Evolutionary conservation across 2,888 invertebrate genomes (phyloP), one percentile per base, ranked within the genome.

Genomic region (Siphlonurus alternatus): DNA sequence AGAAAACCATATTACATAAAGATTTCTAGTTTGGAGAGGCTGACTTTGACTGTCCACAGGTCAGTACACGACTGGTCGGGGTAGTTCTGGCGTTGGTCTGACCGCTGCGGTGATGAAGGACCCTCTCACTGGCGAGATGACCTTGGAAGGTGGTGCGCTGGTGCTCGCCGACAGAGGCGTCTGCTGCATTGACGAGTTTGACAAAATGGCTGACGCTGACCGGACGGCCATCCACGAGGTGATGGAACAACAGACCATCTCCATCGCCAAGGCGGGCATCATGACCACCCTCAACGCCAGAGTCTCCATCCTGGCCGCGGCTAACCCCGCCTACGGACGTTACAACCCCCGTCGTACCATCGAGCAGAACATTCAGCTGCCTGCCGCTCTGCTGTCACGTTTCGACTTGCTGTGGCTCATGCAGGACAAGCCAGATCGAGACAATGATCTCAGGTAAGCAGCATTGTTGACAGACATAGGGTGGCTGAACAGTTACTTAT

Each of bases 141-240:
- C 89, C 74, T 78, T 99, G 64, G 96, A 97, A 74, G 96, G 98
- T 53, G 99, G 99, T 5, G 96, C 99, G 15, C 78, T 99, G 38
- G 98, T 98, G 53, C 77, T 98, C 68, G 96, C 97, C 1, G 97
- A 98, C 78, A 89, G 93, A 74, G 97, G 97, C 63, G 89, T 96
- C 65, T 99, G 99, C 76, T 99, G 98, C 76, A 99, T 99, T 74
- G 99, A 99, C 75, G 99, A 99, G 79, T 99, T 99, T 76, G 99
- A 99, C 79, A 99, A 99, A 79, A 97, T 99, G 98, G 91, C 94
- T 61, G 98, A 99, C 69, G 76, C 78, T 56, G 98, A 99, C 77
- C 83, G 96, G 72, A 94, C 94, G 0, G 93, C 96, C 64, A 95
- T 97, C 70, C 96, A 97, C 75, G 96, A 97, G 79, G 96, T 96